phyloP scores from a whole-genome alignment of 1,140 invertebrate genomes.

The Reticulitermes speratus region DNA sequence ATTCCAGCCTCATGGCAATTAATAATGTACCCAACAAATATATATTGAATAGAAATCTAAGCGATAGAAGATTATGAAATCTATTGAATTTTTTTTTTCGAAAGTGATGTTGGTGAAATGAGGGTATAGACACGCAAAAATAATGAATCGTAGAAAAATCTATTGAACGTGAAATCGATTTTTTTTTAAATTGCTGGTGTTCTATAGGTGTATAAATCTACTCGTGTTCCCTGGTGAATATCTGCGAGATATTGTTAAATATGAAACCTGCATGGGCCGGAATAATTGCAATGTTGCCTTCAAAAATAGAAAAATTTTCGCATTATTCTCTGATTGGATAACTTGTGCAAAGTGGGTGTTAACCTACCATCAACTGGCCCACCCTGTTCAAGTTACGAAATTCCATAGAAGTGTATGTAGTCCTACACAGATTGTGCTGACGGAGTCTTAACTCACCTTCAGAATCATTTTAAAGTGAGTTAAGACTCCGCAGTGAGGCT shows the following conservation, averaged over 20 bases:
- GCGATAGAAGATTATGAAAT: conserved; percentile 5
- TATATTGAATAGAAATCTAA: conserved; percentile 21
- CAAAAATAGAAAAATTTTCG: neutral
- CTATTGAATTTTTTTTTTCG: conserved; percentile 16
- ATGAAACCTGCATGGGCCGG: neutral
- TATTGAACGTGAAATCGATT: conserved; percentile 6
- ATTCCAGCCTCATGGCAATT: conserved; percentile 13
- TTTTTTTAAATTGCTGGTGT: neutral
- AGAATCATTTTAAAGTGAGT: no score
- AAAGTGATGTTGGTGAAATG: neutral
- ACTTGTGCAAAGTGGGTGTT: neutral
- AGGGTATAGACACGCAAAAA: conserved; percentile 10
- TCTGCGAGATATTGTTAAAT: neutral
- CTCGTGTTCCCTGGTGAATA: neutral
- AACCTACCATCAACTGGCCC: neutral
- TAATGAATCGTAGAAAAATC: conserved; percentile 16
- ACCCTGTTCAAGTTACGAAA: no score
- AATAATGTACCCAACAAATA: conserved; percentile 23
- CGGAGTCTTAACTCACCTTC: no score
- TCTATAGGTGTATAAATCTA: neutral
- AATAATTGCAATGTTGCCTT: neutral
- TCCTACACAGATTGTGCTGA: no score
- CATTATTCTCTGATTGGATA: neutral
- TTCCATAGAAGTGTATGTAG: no score
- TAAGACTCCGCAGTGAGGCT: no score